Evolutionary conservation across 2,113 vertebrate genomes (phyloP), one percentile per base, ranked within the genome.

Genomic region (Antennarius striatus): DNA sequence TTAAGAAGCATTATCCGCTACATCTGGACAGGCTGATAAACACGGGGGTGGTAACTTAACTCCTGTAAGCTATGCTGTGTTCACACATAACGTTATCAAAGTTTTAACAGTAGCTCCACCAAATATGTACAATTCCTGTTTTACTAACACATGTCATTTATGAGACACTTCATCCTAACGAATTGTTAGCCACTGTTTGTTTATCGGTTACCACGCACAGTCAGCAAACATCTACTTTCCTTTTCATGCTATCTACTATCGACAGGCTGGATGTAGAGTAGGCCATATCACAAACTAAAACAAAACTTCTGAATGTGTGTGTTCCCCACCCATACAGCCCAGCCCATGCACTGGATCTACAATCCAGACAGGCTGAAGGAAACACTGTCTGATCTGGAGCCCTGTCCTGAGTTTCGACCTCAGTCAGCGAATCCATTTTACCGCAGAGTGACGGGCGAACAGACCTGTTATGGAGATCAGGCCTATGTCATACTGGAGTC

Each of bases 261-360:
- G 2, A 45, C 42, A 65, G 54, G 32, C 62, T 73, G 57, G 16
- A 13, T 50, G 5, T 28, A 49, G 42, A 68, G 51, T 3, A 16
- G 49, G 16, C 48, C 36, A 49, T n/a, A 53, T 64, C 14, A 57
- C 22, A 3, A 13, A 30, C 47, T 28, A 59, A 65, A 53, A 58
- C 46, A 69, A 16, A 70, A 56, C n/a, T 46, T 67, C 17, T 56
- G 2, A 40, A 45, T 52, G 29, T 68, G 50, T 56, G 46, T 61
- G 15, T 61, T 57, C 32, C 32, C 32, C 32, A 36, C 32, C 32
- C 32, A 7, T 7, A 4, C 80, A 92, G 91, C 90, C 59, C 90
- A 91, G 74, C 91, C 91, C n/a, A 87, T 91, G 79, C 90, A 92
- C 50, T 92, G 91, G 91, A 92, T 92, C 36, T 92, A 92, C 80